A percentile compares a stretch with the other conserved stretches of the same genome.
Conservation (phyloP, 2,113 vertebrate genomes). For the Pseudonaja textilis region DNA sequence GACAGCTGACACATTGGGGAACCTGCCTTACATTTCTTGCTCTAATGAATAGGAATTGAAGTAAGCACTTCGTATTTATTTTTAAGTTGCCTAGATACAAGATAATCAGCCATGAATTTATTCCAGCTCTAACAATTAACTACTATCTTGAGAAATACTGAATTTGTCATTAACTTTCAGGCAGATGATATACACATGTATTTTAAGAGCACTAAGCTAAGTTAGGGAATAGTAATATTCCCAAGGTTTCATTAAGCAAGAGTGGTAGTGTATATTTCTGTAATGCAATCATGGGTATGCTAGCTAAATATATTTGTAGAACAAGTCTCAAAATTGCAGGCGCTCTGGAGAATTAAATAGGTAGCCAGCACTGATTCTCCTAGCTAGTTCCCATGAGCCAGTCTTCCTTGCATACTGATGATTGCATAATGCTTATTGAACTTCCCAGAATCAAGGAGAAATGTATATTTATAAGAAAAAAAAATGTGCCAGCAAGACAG, state of each 20-base stretch:
- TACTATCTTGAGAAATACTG: conserved; percentile 12
- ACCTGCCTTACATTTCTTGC: conserved; percentile 7
- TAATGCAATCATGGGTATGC: not conserved
- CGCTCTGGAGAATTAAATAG: not conserved
- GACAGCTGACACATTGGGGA: conserved; percentile 11
- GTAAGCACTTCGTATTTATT: conserved; percentile 2
- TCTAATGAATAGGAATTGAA: not conserved
- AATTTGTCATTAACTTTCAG: conserved; percentile 33
- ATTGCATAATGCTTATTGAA: not conserved
- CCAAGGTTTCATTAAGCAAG: conserved; percentile 33
- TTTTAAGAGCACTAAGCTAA: conserved; percentile 20
- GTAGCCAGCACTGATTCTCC: not conserved
- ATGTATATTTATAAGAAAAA: not conserved
- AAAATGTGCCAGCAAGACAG: not conserved
- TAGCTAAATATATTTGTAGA: conserved; percentile 23
- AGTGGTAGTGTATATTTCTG: conserved; percentile 4
- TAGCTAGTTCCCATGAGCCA: not conserved
- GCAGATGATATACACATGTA: not conserved
- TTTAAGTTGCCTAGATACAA: conserved; percentile 28
- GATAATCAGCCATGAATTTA: conserved; percentile 38
- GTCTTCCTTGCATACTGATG: not conserved
- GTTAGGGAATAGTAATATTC: conserved; percentile 7
- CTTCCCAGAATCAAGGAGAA: not conserved
- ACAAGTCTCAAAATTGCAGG: not conserved
- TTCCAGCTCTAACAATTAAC: conserved; percentile 35